phyloP scores from a whole-genome alignment of 2,797 vertebrate genomes.

The Limnodromus scolopaceus region DNA sequence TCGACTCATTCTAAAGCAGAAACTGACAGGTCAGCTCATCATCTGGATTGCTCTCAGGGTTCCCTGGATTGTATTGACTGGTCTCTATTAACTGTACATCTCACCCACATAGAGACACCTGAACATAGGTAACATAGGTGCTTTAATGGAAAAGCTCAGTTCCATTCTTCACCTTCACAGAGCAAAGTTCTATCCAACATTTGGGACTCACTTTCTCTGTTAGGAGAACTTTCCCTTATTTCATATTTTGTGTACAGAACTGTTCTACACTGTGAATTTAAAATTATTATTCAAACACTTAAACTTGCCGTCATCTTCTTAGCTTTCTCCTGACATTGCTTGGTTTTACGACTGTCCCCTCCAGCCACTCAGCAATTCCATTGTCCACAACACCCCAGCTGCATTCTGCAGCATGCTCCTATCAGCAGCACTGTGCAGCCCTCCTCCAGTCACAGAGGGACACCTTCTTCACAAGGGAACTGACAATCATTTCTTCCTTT shows the following conservation, averaged over 20 bases:
- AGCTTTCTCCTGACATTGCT: not conserved
- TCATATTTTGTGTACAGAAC: not conserved
- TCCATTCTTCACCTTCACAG: not conserved
- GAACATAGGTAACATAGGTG: not conserved
- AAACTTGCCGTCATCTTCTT: not conserved
- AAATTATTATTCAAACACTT: not conserved
- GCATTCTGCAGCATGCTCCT: not conserved
- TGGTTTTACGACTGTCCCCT: not conserved
- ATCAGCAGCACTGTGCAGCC: not conserved
- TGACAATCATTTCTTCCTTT: not conserved
- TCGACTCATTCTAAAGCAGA: not conserved
- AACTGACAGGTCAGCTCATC: not conserved
- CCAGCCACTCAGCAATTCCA: not conserved
- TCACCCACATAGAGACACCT: not conserved
- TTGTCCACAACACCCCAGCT: rapidly evolving
- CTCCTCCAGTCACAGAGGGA: not conserved
- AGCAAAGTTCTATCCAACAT: not conserved
- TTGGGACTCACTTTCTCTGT: not conserved
- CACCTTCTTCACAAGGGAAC: not conserved
- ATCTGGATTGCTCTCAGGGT: not conserved
- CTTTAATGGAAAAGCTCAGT: not conserved
- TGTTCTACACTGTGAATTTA: not conserved
- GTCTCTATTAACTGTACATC: not conserved
- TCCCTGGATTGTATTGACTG: not conserved
- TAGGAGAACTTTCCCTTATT: not conserved